A percentile compares a stretch with the other conserved stretches of the same genome.
These are phyloP conservation scores for Rallus limicola DNA, from an alignment of 2,113 vertebrate species.

Conservation along the genomic window DNA sequence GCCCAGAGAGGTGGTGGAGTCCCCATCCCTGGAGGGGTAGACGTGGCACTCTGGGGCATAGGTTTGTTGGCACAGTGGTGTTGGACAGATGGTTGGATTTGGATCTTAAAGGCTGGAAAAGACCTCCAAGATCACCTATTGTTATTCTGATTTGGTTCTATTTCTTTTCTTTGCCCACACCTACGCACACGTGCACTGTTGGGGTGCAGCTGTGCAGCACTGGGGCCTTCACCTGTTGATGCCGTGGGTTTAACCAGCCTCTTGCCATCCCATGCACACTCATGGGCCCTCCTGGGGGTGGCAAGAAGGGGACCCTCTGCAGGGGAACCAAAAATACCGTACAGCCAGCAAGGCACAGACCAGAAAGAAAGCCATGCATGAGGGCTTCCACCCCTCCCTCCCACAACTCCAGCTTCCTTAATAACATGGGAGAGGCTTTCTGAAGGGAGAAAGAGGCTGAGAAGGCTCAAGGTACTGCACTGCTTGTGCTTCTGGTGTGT, in stretches of 20 bases:
- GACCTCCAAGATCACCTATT: no score
- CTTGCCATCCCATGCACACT: background rate
- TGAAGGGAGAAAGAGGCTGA: background rate
- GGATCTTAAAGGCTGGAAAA: no score
- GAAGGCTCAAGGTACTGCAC: background rate
- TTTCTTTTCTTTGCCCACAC: no score
- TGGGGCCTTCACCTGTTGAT: background rate
- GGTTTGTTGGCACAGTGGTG: no score
- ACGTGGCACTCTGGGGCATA: no score
- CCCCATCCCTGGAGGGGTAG: no score
- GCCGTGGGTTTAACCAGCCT: fast-evolving
- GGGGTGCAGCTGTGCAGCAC: fast-evolving
- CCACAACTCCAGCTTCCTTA: background rate
- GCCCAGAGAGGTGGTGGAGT: no score
- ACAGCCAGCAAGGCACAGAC: background rate
- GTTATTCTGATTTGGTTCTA: no score
- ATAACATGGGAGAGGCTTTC: no score
- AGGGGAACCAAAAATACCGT: fast-evolving
- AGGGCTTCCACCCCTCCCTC: background rate
- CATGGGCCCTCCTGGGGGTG: background rate
- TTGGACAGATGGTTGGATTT: no score
- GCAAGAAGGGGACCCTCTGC: background rate
- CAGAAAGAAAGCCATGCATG: background rate
- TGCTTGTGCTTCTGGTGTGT: background rate
- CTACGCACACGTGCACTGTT: fast-evolving